phyloP scores from a whole-genome alignment of 1,140 invertebrate genomes.

The Lepidurus couesii region DNA sequence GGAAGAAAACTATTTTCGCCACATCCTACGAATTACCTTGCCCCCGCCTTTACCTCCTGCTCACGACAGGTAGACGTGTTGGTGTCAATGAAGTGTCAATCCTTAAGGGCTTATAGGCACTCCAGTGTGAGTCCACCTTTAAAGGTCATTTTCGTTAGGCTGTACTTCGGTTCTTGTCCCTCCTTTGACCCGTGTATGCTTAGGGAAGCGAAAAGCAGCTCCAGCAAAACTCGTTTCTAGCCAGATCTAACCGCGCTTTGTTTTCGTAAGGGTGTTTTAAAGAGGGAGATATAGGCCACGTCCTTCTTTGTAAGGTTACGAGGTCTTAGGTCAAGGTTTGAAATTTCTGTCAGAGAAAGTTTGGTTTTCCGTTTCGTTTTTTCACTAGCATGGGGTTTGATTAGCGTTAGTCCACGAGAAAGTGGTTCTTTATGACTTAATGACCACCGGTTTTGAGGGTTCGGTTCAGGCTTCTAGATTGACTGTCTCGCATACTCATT shows the following conservation, averaged over 20 bases:
- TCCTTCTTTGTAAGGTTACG: too few species aligned
- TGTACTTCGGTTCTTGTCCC: background rate
- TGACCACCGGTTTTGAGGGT: background rate
- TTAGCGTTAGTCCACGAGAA: background rate
- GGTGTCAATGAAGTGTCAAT: too few species aligned
- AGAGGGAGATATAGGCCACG: too few species aligned
- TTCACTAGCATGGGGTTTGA: background rate
- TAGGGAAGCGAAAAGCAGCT: background rate
- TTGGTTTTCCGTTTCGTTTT: background rate
- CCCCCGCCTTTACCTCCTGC: too few species aligned
- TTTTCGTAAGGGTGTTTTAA: background rate
- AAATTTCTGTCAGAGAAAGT: background rate
- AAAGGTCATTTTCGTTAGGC: background rate
- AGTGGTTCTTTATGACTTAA: constrained; percentile 5
- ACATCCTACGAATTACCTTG: too few species aligned
- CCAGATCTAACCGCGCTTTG: background rate
- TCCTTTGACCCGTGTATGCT: background rate
- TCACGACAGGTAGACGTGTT: too few species aligned
- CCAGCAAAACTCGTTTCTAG: background rate
- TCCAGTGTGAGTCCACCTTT: too few species aligned
- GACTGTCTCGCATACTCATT: too few species aligned
- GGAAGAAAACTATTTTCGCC: too few species aligned
- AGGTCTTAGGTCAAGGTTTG: too few species aligned
- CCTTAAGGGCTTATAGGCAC: too few species aligned
- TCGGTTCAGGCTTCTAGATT: too few species aligned